phyloP scores from a whole-genome alignment of 2,113 vertebrate genomes.

The Phrynocephalus versicolor region DNA sequence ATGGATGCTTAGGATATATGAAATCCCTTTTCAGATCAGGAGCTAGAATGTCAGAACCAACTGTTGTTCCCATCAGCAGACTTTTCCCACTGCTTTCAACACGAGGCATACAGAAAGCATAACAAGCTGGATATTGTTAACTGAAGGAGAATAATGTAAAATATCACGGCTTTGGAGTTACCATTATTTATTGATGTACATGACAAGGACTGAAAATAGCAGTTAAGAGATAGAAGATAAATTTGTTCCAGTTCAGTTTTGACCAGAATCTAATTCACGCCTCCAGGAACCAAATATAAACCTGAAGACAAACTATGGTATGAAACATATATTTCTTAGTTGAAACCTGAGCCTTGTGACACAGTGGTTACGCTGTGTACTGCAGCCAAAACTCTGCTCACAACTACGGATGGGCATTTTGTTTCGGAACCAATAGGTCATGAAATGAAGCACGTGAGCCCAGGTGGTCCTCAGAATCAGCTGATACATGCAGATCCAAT shows the following conservation, averaged over 20 bases:
- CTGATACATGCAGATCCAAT: too few species aligned
- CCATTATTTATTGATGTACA: background rate
- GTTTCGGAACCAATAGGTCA: too few species aligned
- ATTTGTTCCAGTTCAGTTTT: background rate
- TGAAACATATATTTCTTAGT: background rate
- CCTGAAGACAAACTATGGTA: background rate
- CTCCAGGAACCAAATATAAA: background rate
- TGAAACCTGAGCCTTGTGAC: too few species aligned
- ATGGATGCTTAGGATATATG: conserved; percentile 47
- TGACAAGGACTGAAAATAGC: too few species aligned
- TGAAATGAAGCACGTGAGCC: too few species aligned
- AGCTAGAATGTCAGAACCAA: conserved; percentile 51
- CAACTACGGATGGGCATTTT: too few species aligned
- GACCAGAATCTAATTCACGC: background rate
- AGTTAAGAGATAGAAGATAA: too few species aligned
- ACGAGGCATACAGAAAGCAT: conserved; percentile 40
- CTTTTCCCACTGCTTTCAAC: conserved; percentile 57
- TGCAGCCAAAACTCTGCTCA: too few species aligned
- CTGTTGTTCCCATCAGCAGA: conserved; percentile 48
- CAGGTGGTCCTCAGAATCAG: too few species aligned
- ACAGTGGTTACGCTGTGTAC: too few species aligned
- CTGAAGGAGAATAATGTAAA: background rate
- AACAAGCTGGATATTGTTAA: background rate
- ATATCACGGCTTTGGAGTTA: background rate
- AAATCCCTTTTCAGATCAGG: background rate